Evolutionary conservation across 2,888 invertebrate genomes (phyloP), one percentile per base, ranked within the genome.

Genomic region (Anoncus sp.): DNA sequence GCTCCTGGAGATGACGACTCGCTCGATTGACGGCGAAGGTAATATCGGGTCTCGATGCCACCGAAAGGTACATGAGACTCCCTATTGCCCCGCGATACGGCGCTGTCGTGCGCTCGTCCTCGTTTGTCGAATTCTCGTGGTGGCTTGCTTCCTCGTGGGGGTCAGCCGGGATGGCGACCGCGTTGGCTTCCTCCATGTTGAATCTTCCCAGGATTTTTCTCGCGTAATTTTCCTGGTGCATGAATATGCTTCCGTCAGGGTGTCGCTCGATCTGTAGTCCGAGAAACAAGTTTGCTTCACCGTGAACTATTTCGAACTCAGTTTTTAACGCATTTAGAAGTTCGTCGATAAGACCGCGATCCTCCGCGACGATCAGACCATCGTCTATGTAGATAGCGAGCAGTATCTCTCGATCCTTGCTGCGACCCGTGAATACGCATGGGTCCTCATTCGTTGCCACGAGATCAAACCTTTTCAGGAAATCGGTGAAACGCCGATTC

Each of bases 141-240:
- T 27, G 31, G 10, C 53, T 53, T 6, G 31, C n/a, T 6, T 53
- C 53, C 16, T 53, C 27, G n/a, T 53, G 53, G 27, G 53, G 31
- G 7, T 53, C 31, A 5, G 27, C 31, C 27, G 31, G 53, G 31
- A 27, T 53, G 38, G 31, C 14, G 24, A 69, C 73, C 40, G 69
- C 69, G 5, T 35, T 73, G 62, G 12, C 53, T 22, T 63, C 82
- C 78, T 57, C 73, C 35, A 55, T 35, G 27, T 35, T 1, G 7
- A 55, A 55, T 24, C 55, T 22, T 55, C 24, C 55, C 5, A 55
- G 55, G 16, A 55, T 35, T 55, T 35, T 55, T 22, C 55, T 55
- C 24, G 55, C 20, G 9, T 55, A 55, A 10, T 38, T 38, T 10
- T 24, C 55, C 16, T 55, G 55, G 14, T 55, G 55, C 22, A 55